A percentile compares a stretch with the other conserved stretches of the same genome.
Conservation (phyloP, 2,888 invertebrate species). For the Melanophora roralis region DNA sequence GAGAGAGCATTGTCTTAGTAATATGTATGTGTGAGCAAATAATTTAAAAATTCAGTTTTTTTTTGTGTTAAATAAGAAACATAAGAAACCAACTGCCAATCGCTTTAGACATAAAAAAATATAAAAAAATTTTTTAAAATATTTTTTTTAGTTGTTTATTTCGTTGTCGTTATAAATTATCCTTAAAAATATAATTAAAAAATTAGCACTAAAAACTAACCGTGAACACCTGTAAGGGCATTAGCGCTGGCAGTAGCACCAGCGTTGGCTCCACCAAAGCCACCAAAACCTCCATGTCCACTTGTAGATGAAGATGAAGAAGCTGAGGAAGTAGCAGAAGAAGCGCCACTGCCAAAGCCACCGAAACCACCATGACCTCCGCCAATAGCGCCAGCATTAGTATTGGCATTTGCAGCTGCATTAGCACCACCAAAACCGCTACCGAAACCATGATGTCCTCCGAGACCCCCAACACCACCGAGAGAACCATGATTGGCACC, state of each 20-base stretch:
- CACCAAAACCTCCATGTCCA: slow-evolving; percentile 43
- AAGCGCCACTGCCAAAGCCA: slow-evolving; percentile 7
- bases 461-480: background rate
- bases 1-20: too few relatives aligned
- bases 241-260: slow-evolving; percentile 41
- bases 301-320: slow-evolving; percentile 17
- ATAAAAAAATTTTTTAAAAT: background rate
- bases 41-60: too few relatives aligned
- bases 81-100: too few relatives aligned
- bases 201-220: slow-evolving; percentile 8
- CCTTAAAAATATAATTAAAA: background rate
- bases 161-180: slow-evolving; percentile 16
- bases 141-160: background rate
- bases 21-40: too few relatives aligned
- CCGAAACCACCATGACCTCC: slow-evolving; percentile 7
- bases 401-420: slow-evolving; percentile 10
- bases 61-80: too few relatives aligned
- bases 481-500: background rate
- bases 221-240: background rate
- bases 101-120: too few relatives aligned
- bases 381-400: background rate
- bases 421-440: slow-evolving; percentile 43
- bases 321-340: background rate
- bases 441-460: background rate
- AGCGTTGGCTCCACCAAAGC: slow-evolving; percentile 37